Conservation (phyloP, 2,888 invertebrate species). For the Ariolimax columbianus region DNA sequence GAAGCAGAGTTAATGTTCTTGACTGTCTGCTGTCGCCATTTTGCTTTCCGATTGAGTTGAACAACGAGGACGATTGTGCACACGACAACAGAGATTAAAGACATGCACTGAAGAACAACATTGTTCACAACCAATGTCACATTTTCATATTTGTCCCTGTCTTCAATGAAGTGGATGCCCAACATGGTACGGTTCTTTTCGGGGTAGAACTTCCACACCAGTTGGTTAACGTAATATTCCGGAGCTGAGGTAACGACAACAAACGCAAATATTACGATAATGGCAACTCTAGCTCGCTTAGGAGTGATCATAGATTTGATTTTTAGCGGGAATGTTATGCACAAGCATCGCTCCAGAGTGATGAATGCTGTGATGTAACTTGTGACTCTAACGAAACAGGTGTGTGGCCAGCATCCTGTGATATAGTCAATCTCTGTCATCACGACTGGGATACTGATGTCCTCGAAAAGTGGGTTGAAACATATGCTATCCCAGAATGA, state of each 20-base stretch:
- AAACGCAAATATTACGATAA: background rate
- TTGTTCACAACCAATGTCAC: constrained; percentile 40
- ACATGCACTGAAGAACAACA: constrained; percentile 23
- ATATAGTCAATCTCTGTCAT: constrained; percentile 90
- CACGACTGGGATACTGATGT: constrained; percentile 84
- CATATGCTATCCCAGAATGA: constrained; percentile 32
- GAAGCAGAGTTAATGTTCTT: background rate
- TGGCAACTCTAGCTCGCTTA: background rate
- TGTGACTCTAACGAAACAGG: constrained; percentile 17
- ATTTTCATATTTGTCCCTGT: constrained; percentile 36
- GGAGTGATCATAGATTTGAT: constrained; percentile 35
- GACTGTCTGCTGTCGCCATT: constrained; percentile 33
- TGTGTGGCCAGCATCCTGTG: constrained; percentile 45
- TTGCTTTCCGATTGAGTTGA: constrained; percentile 38
- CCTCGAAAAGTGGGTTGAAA: constrained; percentile 36
- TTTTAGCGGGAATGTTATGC: constrained; percentile 30
- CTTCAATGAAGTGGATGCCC: constrained; percentile 23
- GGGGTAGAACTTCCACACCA: constrained; percentile 46
- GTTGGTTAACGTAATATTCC: constrained; percentile 32
- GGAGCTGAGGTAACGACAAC: constrained; percentile 22
- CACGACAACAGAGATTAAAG: constrained; percentile 23
- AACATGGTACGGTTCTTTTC: constrained; percentile 48
- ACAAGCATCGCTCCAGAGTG: constrained; percentile 37
- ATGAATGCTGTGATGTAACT: constrained; percentile 41
- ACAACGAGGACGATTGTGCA: constrained; percentile 32